phyloP scores from a whole-genome alignment of 2,797 vertebrate genomes.

The Myotis daubentonii region DNA sequence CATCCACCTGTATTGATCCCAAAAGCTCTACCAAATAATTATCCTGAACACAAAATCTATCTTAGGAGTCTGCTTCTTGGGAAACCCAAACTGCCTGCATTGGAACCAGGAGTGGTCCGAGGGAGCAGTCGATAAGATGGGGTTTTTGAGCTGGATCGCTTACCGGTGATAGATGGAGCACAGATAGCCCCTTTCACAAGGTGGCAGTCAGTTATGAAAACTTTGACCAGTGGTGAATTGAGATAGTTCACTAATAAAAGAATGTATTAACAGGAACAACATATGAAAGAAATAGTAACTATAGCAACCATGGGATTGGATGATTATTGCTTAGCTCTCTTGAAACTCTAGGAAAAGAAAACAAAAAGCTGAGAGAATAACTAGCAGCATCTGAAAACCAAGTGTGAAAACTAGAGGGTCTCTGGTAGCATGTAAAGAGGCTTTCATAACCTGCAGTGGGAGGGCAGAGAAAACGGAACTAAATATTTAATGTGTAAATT shows the following conservation, averaged over 20 bases:
- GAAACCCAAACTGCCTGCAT: neutral
- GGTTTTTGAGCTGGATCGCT: neutral
- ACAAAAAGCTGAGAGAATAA: neutral
- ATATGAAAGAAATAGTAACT: neutral
- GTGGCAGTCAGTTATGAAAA: neutral
- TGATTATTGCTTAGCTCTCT: neutral
- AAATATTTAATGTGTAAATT: neutral
- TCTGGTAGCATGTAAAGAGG: neutral
- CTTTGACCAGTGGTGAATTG: neutral
- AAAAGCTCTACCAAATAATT: slow-evolving; percentile 16
- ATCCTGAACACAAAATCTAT: slow-evolving; percentile 5
- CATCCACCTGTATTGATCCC: neutral
- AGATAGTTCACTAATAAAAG: neutral
- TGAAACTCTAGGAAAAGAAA: slow-evolving; percentile 37
- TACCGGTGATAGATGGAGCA: neutral
- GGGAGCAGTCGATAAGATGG: neutral
- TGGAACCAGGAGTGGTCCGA: neutral
- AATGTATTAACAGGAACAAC: neutral
- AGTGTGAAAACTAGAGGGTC: neutral
- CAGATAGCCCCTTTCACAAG: neutral
- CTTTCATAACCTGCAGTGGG: neutral
- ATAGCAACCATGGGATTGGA: neutral
- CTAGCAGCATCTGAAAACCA: neutral
- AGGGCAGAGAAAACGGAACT: neutral
- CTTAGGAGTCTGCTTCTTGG: slow-evolving; percentile 34